Evolutionary conservation across 2,797 vertebrate genomes (phyloP).

Genomic region (Diglossa cyanea): DNA sequence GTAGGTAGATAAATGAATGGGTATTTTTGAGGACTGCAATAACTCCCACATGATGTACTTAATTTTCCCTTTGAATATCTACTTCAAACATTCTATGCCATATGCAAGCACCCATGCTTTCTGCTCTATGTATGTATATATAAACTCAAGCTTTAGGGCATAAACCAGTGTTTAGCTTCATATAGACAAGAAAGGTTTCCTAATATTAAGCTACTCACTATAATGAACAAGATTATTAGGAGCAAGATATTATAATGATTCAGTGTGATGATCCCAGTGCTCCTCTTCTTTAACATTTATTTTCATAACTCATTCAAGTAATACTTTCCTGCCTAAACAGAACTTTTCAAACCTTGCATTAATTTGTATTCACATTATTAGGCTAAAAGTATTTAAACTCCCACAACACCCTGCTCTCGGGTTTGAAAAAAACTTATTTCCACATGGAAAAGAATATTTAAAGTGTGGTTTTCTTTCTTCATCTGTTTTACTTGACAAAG

Average conservation of each 20-base stretch:
- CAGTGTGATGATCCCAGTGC: background rate
- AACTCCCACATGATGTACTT: background rate
- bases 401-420: background rate
- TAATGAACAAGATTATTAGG: background rate
- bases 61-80: constrained; percentile 20
- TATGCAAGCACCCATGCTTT: background rate
- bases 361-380: background rate
- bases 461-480: background rate
- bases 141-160: background rate
- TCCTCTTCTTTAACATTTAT: background rate
- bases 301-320: background rate
- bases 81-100: background rate
- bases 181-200: background rate
- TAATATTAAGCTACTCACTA: background rate
- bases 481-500: background rate
- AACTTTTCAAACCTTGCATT: background rate
- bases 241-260: background rate
- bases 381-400: background rate
- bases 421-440: background rate
- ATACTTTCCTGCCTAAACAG: background rate
- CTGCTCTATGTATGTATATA: background rate
- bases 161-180: background rate
- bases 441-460: background rate
- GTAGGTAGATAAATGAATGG: background rate
- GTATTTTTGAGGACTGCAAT: background rate